Evolutionary conservation across 2,797 vertebrate genomes (phyloP).

Genomic region (Balearica regulorum): DNA sequence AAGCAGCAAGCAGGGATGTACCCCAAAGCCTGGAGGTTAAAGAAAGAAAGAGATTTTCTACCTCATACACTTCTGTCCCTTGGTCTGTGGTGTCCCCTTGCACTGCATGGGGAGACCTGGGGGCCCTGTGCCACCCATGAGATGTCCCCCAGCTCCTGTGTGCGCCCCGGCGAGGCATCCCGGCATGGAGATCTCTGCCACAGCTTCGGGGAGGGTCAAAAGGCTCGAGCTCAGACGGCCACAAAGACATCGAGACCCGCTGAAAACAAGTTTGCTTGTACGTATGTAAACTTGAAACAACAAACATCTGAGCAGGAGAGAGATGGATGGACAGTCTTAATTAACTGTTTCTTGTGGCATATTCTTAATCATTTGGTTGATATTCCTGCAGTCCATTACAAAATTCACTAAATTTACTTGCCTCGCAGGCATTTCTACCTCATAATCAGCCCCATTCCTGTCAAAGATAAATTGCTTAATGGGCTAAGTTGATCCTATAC

Average conservation of each 20-base stretch:
- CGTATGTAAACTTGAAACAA: not conserved
- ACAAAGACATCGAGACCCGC: not conserved
- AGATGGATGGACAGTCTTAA: conserved; percentile 43
- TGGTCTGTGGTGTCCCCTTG: not conserved
- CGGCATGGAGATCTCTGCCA: fast-evolving
- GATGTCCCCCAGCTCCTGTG: not conserved
- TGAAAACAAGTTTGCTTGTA: not conserved
- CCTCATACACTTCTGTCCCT: not conserved
- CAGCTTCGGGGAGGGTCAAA: fast-evolving
- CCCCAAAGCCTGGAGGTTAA: not conserved
- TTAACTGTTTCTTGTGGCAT: conserved; percentile 57
- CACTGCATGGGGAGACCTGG: not conserved
- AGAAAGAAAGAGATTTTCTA: not conserved
- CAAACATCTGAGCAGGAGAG: not conserved
- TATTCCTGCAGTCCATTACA: conserved; percentile 58
- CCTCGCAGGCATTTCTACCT: conserved; percentile 36
- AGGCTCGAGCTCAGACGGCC: fast-evolving
- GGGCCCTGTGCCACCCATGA: not conserved
- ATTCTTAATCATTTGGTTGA: conserved; percentile 47
- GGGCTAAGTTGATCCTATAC: conserved; percentile 1
- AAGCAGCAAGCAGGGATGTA: not conserved
- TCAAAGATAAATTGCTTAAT: conserved; percentile 57
- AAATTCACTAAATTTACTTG: conserved; percentile 67
- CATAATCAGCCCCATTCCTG: conserved; percentile 32
- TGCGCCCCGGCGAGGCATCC: too few species aligned